A percentile compares a stretch with the other conserved stretches of the same genome.
Conservation (phyloP, 1,140 invertebrate genomes). For the Mercenaria mercenaria region DNA sequence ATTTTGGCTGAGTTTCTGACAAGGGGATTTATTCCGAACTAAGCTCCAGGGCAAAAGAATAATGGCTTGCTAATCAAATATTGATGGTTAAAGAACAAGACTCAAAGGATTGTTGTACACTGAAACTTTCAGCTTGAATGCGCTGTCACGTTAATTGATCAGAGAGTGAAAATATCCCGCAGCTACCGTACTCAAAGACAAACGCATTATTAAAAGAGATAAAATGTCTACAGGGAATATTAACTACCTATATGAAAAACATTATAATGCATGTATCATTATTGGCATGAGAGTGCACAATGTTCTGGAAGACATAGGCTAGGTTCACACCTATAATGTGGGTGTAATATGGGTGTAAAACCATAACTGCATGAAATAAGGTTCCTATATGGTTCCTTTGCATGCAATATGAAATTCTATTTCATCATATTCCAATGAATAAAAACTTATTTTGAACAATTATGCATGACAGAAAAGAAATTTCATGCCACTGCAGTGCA, state of each 20-base stretch:
- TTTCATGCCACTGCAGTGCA: too few species aligned
- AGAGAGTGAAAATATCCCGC: background rate
- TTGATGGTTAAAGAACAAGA: constrained; percentile 47
- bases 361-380: too few species aligned
- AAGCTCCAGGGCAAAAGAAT: constrained; percentile 30
- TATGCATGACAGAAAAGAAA: too few species aligned
- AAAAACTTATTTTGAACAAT: too few species aligned
- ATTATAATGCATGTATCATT: background rate
- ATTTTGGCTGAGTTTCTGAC: constrained; percentile 40
- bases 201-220: background rate
- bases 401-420: too few species aligned
- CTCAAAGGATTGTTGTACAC: background rate
- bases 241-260: background rate
- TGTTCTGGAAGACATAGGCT: too few species aligned
- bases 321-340: too few species aligned
- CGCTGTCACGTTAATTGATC: background rate
- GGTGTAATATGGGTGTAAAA: too few species aligned
- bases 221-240: background rate
- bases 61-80: constrained; percentile 57
- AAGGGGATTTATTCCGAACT: constrained; percentile 25
- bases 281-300: too few species aligned
- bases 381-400: too few species aligned
- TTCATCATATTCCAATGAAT: too few species aligned
- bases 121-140: constrained; percentile 9
- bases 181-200: background rate